These are phyloP conservation scores for Eretmocerus hayati DNA, from an alignment of 2,888 invertebrate species.

Conservation along the genomic window DNA sequence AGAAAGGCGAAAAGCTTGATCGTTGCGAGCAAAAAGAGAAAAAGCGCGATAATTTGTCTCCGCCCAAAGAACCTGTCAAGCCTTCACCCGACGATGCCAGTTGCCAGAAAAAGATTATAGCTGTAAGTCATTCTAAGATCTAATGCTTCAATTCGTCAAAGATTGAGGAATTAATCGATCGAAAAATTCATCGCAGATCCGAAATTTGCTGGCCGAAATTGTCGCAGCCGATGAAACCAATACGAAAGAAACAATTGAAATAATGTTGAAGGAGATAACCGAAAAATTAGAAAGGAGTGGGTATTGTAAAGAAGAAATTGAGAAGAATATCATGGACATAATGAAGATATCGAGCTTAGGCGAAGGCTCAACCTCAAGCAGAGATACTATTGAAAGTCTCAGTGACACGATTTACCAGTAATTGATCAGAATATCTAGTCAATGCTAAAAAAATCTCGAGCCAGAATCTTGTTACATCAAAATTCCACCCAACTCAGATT, in stretches of 20 bases:
- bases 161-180: too few species aligned
- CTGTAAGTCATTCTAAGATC: slow-evolving; percentile 7
- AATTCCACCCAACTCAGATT: too few species aligned
- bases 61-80: too few species aligned
- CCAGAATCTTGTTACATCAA: too few species aligned
- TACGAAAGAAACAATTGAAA: slow-evolving; percentile 21
- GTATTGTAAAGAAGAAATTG: slow-evolving; percentile 2
- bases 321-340: slow-evolving; percentile 7
- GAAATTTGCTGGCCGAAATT: slow-evolving; percentile 10
- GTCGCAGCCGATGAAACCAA: slow-evolving; percentile 20
- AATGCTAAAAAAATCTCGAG: too few species aligned
- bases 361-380: background rate
- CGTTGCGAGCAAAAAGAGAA: too few species aligned
- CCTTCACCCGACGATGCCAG: background rate
- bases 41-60: too few species aligned
- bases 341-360: background rate
- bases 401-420: slow-evolving; percentile 9
- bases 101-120: slow-evolving; percentile 12
- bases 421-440: slow-evolving; percentile 1
- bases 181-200: too few species aligned
- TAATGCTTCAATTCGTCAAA: too few species aligned
- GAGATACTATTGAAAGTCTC: slow-evolving; percentile 5
- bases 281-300: slow-evolving; percentile 11
- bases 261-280: slow-evolving; percentile 17
- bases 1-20: too few species aligned